Evolutionary conservation across 2,113 vertebrate genomes (phyloP).

Genomic region (Mystacornis crossleyi): DNA sequence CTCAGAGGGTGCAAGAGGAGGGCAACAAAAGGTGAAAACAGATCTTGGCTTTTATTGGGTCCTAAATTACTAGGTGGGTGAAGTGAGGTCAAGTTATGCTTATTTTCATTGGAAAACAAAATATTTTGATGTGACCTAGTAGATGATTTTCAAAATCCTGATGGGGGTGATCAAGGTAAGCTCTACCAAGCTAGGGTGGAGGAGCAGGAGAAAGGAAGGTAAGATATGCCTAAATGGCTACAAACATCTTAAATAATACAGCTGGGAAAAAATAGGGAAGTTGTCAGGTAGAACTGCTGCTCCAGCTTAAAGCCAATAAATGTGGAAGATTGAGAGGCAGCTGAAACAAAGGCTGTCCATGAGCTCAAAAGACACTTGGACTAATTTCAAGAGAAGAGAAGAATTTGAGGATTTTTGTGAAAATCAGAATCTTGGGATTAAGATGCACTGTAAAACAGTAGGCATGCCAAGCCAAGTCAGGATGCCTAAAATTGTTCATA

Average conservation of each 20-base stretch:
- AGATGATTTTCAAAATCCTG: neutral
- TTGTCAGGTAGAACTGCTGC: neutral
- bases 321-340: slow-evolving; percentile 23
- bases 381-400: neutral
- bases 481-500: neutral
- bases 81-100: neutral
- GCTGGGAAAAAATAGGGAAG: neutral
- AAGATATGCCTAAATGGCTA: neutral
- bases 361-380: slow-evolving; percentile 13
- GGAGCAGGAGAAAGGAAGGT: neutral
- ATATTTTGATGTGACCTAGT: neutral
- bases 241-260: slow-evolving; percentile 1
- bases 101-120: neutral
- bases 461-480: neutral
- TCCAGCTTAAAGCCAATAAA: slow-evolving; percentile 11
- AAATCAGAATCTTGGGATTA: neutral
- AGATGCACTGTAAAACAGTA: neutral
- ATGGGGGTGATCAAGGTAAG: neutral
- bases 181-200: neutral
- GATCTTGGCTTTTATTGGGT: neutral
- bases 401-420: neutral
- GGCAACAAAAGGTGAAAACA: slow-evolving; percentile 37
- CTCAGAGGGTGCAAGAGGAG: neutral
- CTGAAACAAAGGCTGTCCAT: neutral
- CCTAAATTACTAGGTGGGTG: neutral